These are phyloP conservation scores for Catocala nupta DNA, from an alignment of 2,888 invertebrate species.

Conservation along the genomic window DNA sequence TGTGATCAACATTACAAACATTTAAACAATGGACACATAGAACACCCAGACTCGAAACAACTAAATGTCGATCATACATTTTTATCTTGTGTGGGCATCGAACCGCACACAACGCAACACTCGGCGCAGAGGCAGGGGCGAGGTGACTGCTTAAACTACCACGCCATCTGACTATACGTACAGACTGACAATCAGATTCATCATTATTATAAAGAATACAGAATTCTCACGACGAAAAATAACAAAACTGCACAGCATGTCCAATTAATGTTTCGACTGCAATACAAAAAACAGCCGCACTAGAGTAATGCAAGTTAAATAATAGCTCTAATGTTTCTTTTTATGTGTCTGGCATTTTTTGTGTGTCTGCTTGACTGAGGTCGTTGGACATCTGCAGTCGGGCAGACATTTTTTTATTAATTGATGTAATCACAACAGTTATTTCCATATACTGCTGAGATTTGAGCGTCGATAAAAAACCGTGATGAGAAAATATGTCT, in stretches of 20 bases:
- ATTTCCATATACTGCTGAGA: conserved; percentile 9
- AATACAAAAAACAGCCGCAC: conserved; percentile 38
- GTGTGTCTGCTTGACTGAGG: conserved; percentile 54
- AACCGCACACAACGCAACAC: too few species aligned
- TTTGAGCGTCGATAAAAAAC: conserved; percentile 7
- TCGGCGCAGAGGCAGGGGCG: too few species aligned
- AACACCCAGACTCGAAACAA: too few species aligned
- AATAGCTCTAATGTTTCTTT: conserved; percentile 54
- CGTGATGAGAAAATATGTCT: too few species aligned
- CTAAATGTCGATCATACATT: too few species aligned
- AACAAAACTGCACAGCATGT: conserved; percentile 29
- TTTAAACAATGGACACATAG: too few species aligned
- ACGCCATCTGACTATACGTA: too few species aligned
- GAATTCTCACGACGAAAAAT: conserved; percentile 8
- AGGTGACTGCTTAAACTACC: too few species aligned
- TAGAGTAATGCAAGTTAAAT: conserved; percentile 45
- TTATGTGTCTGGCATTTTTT: conserved; percentile 67
- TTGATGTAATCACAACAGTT: conserved; percentile 8
- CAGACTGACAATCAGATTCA: too few species aligned
- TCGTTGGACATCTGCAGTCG: conserved; percentile 51
- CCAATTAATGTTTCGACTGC: conserved; percentile 46
- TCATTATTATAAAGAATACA: background rate
- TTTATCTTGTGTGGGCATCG: too few species aligned
- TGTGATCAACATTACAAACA: too few species aligned
- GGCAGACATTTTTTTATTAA: conserved; percentile 30